These are phyloP conservation scores for Phallusia fumigata DNA, from an alignment of 23 tunicate genomes.

Conservation along the genomic window DNA sequence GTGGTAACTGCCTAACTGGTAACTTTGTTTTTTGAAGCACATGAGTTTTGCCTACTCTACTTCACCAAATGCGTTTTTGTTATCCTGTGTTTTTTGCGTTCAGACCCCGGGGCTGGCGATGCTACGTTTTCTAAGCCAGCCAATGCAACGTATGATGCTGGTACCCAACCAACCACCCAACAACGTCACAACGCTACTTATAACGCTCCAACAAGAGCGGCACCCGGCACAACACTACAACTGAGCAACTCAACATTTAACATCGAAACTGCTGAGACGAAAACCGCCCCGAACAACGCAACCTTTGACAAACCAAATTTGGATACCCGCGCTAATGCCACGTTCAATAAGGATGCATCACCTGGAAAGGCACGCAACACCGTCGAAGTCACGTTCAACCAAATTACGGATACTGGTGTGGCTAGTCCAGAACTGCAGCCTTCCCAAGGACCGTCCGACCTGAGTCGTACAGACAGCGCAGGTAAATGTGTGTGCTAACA, in stretches of 20 bases:
- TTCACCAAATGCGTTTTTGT: no score
- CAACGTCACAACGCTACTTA: neutral
- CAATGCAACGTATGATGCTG: slow-evolving; percentile 7
- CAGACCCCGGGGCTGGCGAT: neutral
- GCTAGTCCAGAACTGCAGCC: neutral
- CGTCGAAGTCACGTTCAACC: neutral
- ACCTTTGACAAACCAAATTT: neutral
- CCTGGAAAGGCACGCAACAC: neutral
- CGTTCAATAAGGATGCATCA: neutral
- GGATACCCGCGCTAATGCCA: neutral
- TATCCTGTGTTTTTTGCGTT: neutral
- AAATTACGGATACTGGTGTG: neutral
- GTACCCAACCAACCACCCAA: neutral
- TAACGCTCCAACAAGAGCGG: neutral
- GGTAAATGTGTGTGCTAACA: no score
- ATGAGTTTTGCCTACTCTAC: no score
- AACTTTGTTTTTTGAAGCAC: no score
- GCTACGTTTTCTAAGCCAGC: neutral
- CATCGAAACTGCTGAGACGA: neutral
- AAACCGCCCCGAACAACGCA: neutral
- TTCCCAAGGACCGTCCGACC: neutral
- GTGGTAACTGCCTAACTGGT: no score
- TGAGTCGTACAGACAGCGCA: no score
- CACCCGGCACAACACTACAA: neutral
- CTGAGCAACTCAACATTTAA: neutral